Evolutionary conservation across 2,113 vertebrate genomes (phyloP), one percentile per base, ranked within the genome.

Genomic region (Tachysurus vachellii): DNA sequence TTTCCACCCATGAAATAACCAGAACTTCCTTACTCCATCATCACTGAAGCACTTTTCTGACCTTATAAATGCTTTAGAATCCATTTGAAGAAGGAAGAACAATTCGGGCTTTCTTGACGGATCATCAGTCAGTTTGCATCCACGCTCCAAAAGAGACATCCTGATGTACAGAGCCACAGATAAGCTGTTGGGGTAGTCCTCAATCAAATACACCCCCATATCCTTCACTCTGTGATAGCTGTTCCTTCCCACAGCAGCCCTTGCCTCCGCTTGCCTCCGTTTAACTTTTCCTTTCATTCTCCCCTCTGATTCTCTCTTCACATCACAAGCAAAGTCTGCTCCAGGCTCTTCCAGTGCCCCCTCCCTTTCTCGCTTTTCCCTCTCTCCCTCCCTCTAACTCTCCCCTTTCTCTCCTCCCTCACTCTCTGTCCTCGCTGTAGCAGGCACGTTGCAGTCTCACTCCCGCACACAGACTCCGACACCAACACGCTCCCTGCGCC

Each of bases 381-480:
- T 31, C 85, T 14, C 71, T 50, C 83, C 16, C 88, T 61, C 76
- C 14, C 73, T n/a, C 66, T 8, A 84, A 8, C 62, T 76, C 73
- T 62, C 84, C 57, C 28, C 88, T 84, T 42, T 82, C 53, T 47
- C 79, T 84, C 75, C 80, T 75, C 88, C 77, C 76, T 36, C 88
- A 88, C 85, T 47, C 85, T 82, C 83, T 53, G 75, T 87, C 86
- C 85, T 91, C 89, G 66, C 88, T 83, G 80, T 88, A 84, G 89
- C 85, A 86, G 84, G 90, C 89, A 90, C 84, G 87, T 87, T 85
- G 90, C 90, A 90, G 86, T 84, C 80, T 59, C 83, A 73, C 86
- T 62, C 62, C 42, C 84, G 64, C 54, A 66, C 88, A 76, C 79
- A 54, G 61, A 71, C 84, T 53, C 80, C 83, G 79, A 88, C 89